Percentiles rank a stretch among this genome's conserved stretches.
Conservation (phyloP, 2,113 vertebrate genomes). For the Nettapus auritus region DNA sequence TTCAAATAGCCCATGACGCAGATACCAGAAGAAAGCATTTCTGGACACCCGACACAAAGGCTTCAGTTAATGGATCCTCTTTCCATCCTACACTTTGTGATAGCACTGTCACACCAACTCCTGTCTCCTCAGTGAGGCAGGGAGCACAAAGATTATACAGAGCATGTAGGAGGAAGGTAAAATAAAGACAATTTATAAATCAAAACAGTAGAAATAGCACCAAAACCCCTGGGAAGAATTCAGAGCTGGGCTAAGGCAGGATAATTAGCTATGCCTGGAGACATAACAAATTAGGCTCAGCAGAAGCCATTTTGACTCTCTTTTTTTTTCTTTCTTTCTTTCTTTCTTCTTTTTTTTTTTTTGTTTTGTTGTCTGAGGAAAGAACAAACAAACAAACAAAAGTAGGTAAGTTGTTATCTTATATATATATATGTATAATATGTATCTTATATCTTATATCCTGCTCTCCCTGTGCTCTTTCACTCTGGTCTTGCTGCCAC, state of each 20-base stretch:
- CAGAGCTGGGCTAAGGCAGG: not conserved
- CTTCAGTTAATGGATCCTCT: not conserved
- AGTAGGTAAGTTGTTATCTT: not conserved
- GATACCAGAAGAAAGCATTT: not conserved
- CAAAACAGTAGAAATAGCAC: conserved; percentile 32
- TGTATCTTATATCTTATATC: not conserved
- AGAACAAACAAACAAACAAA: not conserved
- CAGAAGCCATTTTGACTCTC: not conserved
- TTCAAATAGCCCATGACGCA: not conserved
- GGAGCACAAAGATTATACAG: not conserved
- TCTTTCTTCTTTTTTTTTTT: not conserved
- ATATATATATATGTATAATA: too few relatives aligned
- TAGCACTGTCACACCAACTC: not conserved
- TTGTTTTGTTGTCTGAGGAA: too few relatives aligned
- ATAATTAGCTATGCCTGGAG: conserved; percentile 39
- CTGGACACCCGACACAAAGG: not conserved
- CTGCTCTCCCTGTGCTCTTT: not conserved
- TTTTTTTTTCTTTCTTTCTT: not conserved
- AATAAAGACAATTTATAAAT: conserved; percentile 33
- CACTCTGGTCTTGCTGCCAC: not conserved
- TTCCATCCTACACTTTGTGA: not conserved
- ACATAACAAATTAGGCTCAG: not conserved
- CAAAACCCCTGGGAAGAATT: conserved; percentile 18
- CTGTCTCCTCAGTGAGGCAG: not conserved
- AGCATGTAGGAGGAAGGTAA: conserved; percentile 1